These are phyloP conservation scores for Laterallus jamaicensis DNA, from an alignment of 2,113 vertebrate genomes.

Conservation along the genomic window DNA sequence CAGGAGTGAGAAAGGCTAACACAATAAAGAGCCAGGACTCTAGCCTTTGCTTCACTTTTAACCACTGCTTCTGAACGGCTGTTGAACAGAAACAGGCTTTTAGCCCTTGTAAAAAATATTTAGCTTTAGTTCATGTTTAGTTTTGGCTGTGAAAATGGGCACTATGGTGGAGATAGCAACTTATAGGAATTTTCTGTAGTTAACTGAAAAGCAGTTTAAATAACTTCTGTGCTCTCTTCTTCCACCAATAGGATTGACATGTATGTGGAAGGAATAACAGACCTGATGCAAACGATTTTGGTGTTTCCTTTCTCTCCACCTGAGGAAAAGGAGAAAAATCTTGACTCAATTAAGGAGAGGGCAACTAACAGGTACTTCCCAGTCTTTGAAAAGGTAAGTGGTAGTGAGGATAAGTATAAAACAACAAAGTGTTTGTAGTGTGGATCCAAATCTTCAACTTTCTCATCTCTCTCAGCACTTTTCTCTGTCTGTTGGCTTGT, in stretches of 20 bases:
- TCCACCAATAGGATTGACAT: constrained; percentile 82
- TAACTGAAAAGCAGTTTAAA: not conserved
- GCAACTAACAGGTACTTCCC: constrained; percentile 83
- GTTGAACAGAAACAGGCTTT: not conserved
- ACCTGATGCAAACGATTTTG: constrained; percentile 84
- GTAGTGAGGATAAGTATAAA: not conserved
- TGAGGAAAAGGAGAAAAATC: constrained; percentile 68
- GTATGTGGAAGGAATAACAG: constrained; percentile 83
- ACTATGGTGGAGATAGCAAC: not conserved
- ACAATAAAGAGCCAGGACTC: not conserved
- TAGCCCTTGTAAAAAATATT: not conserved
- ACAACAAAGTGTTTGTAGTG: not conserved
- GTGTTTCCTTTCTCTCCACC: constrained; percentile 68
- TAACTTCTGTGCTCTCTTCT: not conserved
- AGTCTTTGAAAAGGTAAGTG: constrained; percentile 87
- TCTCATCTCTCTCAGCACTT: not conserved
- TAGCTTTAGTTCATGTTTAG: not conserved
- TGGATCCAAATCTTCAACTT: not conserved
- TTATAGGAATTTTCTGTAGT: not conserved
- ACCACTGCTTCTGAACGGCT: not conserved
- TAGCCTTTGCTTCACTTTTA: not conserved
- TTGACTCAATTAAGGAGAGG: constrained; percentile 73
- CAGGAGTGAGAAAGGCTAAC: not conserved
- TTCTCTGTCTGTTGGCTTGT: not conserved
- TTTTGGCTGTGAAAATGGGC: not conserved